Evolutionary conservation across 35 echinoderm and acorn worm genomes (phyloP), one percentile per base, ranked within the genome.

Genomic region (Apostichopus californicus): DNA sequence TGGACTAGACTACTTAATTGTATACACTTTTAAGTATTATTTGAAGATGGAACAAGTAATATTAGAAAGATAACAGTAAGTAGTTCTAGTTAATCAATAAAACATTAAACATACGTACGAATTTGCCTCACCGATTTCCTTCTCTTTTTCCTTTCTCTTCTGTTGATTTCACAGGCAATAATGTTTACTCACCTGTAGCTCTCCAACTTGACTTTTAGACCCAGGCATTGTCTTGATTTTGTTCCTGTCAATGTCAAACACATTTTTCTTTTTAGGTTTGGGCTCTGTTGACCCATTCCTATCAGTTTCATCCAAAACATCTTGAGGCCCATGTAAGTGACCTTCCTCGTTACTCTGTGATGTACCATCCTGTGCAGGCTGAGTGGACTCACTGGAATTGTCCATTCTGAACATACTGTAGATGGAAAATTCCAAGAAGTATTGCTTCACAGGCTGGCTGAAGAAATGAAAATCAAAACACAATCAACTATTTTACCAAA

Each of bases 141-240:
- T 61, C 5, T 12, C 7, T 12, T 12, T 61, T 61, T 61, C 0
- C 12, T 61, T 61, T 61, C 58, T 0, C 58, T 12, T 61, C 12
- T 13, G 0, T 75, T 75, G 71, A 18, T 75, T 75, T 22, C 58
- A 77, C 75, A 8, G 24, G 0, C 5, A 81, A 46, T 15, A 53
- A 81, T 54, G 25, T 54, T 81, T 15, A 6, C 81, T 60, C 24
- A 85, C 81, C 81, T 85, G 81, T 12, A 85, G 81, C 57, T 85
- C 81, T 58, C 81, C 81, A 3, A 85, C 81, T 63, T 85, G 81
- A 21, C 81, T 85, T 85, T 17, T 59, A 22, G 55, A 85, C 54
- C 81, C 81, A 23, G 81, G 81, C 9, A 58, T 85, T 59, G 24
- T 83, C 1, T 55, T 54, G 80, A 83, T 83, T 55, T 83, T 83